A percentile compares a stretch with the other conserved stretches of the same genome.
Conservation (phyloP, 2,888 invertebrate genomes). For the Gymnoscelis rufifasciata region DNA sequence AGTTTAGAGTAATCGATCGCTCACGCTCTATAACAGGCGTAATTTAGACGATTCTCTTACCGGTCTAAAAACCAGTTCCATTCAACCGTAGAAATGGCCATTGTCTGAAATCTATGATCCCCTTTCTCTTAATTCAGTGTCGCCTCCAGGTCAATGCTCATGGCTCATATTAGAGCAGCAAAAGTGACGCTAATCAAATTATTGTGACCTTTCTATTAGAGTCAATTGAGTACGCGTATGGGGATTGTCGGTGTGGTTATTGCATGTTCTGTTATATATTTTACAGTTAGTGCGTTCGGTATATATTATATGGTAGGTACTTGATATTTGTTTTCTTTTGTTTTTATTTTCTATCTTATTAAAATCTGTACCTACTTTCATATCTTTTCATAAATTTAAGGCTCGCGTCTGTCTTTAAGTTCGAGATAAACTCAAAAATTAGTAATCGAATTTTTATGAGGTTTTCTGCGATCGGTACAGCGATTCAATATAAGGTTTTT, state of each 20-base stretch:
- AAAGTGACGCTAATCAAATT: constrained; percentile 60
- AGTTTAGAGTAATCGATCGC: not conserved
- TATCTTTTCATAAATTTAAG: too few relatives aligned
- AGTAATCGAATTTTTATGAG: too few relatives aligned
- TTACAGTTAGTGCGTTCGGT: too few relatives aligned
- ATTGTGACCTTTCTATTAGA: constrained; percentile 66
- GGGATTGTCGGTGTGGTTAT: not conserved
- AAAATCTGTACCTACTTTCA: too few relatives aligned
- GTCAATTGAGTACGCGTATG: constrained; percentile 47
- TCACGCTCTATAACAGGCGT: not conserved
- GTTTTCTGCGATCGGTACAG: too few relatives aligned
- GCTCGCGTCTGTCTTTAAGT: too few relatives aligned
- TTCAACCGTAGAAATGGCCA: constrained; percentile 24
- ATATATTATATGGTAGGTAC: too few relatives aligned
- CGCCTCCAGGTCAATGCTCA: constrained; percentile 33
- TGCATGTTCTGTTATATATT: not conserved
- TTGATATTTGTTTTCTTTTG: too few relatives aligned
- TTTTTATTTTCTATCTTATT: too few relatives aligned
- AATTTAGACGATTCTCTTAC: constrained; percentile 6
- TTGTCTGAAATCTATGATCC: constrained; percentile 25
- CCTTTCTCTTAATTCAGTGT: constrained; percentile 33
- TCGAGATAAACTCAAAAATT: too few relatives aligned
- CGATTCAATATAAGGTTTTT: too few relatives aligned
- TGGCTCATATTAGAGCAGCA: constrained; percentile 34
- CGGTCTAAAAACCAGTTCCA: constrained; percentile 18